These are phyloP conservation scores for Drosophila seguyi DNA, from an alignment of 1,140 invertebrate genomes.

Conservation along the genomic window DNA sequence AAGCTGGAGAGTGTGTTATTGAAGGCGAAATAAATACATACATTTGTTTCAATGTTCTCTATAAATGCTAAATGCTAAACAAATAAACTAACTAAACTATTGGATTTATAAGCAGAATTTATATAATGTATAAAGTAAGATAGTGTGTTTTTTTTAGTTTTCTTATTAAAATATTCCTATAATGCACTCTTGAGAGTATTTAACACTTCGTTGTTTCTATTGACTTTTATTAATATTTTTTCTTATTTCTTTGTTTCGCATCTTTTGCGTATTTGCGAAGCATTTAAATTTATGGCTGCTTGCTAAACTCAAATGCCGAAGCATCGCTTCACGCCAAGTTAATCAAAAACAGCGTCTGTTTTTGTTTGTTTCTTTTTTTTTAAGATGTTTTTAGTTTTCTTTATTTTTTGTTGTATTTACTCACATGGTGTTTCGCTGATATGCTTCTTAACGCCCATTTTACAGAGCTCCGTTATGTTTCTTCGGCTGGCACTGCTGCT, in stretches of 20 bases:
- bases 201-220: slow-evolving; percentile 4
- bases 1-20: slow-evolving; percentile 8
- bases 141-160: neutral
- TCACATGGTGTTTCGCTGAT: slow-evolving; percentile 78
- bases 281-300: slow-evolving; percentile 60
- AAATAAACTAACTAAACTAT: neutral
- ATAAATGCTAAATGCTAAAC: neutral
- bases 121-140: neutral
- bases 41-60: neutral
- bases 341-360: slow-evolving; percentile 1
- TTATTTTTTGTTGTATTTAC: slow-evolving; percentile 18
- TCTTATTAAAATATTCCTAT: neutral
- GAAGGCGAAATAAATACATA: neutral
- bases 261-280: slow-evolving; percentile 64
- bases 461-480: slow-evolving; percentile 68
- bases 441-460: slow-evolving; percentile 81
- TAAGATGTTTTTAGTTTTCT: neutral
- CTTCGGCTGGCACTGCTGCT: slow-evolving; percentile 72
- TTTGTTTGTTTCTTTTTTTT: slow-evolving; percentile 15
- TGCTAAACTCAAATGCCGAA: slow-evolving; percentile 50
- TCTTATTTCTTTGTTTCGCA: slow-evolving; percentile 45
- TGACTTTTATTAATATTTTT: slow-evolving; percentile 34
- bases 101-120: neutral
- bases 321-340: slow-evolving; percentile 22
- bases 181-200: slow-evolving; percentile 9